Evolutionary conservation across 2,888 invertebrate species (phyloP).

Genomic region (Rotaria macrura): DNA sequence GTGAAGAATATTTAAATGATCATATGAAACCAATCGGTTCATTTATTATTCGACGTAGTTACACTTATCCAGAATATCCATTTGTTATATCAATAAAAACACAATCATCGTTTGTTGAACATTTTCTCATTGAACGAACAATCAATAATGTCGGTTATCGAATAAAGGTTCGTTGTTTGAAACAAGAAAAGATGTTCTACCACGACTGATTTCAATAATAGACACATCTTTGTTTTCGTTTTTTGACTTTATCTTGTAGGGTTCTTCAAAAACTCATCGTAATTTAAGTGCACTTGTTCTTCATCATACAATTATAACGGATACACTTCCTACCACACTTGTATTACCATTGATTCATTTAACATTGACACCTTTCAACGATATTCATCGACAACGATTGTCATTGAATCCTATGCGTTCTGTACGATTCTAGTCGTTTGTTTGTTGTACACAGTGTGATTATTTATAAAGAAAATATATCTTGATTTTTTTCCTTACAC

Average conservation of each 20-base stretch:
- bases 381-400: neutral
- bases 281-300: conserved; percentile 18
- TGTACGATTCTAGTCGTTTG: neutral
- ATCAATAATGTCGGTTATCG: neutral
- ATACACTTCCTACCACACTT: neutral
- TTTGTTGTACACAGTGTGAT: neutral
- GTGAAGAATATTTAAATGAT: conserved; percentile 10
- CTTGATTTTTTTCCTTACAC: neutral
- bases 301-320: conserved; percentile 11
- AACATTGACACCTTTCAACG: neutral
- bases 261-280: neutral
- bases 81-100: neutral
- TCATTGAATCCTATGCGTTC: neutral
- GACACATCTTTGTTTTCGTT: neutral
- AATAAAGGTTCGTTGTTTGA: neutral
- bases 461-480: neutral
- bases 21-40: neutral
- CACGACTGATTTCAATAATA: no score
- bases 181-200: neutral
- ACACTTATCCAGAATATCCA: neutral
- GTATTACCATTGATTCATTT: neutral
- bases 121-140: conserved; percentile 10
- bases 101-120: neutral
- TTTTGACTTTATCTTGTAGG: neutral
- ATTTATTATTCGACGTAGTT: conserved; percentile 7